phyloP scores from a whole-genome alignment of 2,113 vertebrate genomes.

The Centropus unirufus region DNA sequence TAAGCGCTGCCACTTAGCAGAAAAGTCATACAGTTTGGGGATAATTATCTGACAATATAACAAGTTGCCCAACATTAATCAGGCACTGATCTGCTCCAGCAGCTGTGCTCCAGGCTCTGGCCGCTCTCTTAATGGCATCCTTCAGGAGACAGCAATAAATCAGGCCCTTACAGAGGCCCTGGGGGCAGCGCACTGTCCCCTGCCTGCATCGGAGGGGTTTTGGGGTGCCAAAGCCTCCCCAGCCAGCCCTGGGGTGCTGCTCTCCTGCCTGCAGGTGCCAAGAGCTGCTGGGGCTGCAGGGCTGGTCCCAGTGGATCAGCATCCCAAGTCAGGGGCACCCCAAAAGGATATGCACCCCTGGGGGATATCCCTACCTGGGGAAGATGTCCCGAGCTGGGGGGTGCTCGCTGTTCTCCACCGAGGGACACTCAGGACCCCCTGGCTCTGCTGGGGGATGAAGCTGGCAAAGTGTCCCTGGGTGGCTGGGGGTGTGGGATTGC shows the following conservation, averaged over 20 bases:
- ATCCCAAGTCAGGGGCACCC: neutral
- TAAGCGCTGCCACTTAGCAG: slow-evolving; percentile 74
- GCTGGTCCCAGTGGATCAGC: neutral
- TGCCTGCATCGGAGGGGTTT: neutral
- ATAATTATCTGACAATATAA: slow-evolving; percentile 79
- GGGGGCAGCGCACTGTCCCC: neutral
- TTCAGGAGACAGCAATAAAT: slow-evolving; percentile 21
- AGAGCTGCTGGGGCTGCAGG: rapidly evolving
- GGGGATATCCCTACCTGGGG: rapidly evolving
- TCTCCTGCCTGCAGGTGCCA: rapidly evolving
- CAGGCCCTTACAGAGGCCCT: neutral
- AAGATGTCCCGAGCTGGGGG: neutral
- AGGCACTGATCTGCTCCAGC: slow-evolving; percentile 64
- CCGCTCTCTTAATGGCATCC: neutral
- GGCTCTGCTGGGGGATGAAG: neutral
- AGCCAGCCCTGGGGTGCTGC: rapidly evolving
- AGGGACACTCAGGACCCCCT: neutral
- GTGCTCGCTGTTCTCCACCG: neutral
- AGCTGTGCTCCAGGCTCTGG: slow-evolving; percentile 22
- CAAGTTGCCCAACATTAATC: slow-evolving; percentile 77
- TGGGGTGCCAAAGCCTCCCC: neutral
- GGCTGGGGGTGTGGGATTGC: neutral
- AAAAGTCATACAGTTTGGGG: slow-evolving; percentile 76
- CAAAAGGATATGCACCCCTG: neutral
- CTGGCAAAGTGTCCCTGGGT: neutral